A percentile compares a stretch with the other conserved stretches of the same genome.
Conservation (phyloP, 1,140 invertebrate genomes). For the Leptinotarsa defecta region DNA sequence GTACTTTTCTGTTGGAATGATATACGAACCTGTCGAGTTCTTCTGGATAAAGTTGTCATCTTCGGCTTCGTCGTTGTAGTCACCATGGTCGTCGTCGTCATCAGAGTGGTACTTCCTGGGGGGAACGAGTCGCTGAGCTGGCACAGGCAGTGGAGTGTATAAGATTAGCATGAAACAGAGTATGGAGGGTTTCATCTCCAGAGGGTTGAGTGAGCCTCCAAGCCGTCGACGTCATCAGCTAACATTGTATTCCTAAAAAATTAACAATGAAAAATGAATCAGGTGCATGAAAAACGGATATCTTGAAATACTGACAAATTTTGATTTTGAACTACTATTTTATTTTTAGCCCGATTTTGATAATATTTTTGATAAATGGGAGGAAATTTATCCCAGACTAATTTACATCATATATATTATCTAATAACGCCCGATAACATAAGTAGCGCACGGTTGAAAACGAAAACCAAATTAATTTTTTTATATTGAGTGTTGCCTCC, state of each 20-base stretch:
- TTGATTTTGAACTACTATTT: too few relatives aligned
- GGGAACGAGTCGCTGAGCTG: constrained; percentile 42
- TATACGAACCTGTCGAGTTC: constrained; percentile 37
- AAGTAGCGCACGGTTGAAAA: too few relatives aligned
- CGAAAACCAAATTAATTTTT: too few relatives aligned
- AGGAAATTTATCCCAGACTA: too few relatives aligned
- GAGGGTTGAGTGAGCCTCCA: constrained; percentile 37
- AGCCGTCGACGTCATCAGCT: constrained; percentile 39
- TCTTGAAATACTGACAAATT: too few relatives aligned
- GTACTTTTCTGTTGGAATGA: not conserved
- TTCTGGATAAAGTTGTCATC: constrained; percentile 19
- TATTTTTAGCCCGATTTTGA: too few relatives aligned
- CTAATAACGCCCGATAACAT: too few relatives aligned
- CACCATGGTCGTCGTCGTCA: constrained; percentile 47
- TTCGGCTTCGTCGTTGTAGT: constrained; percentile 39
- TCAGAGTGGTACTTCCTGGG: constrained; percentile 47
- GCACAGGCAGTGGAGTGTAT: constrained; percentile 40
- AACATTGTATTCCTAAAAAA: constrained; percentile 38
- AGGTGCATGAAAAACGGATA: too few relatives aligned
- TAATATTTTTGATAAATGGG: too few relatives aligned
- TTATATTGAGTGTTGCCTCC: too few relatives aligned
- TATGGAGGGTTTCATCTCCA: constrained; percentile 47
- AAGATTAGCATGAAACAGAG: constrained; percentile 41
- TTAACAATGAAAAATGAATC: not conserved
- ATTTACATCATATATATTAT: too few relatives aligned